Evolutionary conservation across 2,113 vertebrate genomes (phyloP).

Genomic region (Phodopus roborovskii): DNA sequence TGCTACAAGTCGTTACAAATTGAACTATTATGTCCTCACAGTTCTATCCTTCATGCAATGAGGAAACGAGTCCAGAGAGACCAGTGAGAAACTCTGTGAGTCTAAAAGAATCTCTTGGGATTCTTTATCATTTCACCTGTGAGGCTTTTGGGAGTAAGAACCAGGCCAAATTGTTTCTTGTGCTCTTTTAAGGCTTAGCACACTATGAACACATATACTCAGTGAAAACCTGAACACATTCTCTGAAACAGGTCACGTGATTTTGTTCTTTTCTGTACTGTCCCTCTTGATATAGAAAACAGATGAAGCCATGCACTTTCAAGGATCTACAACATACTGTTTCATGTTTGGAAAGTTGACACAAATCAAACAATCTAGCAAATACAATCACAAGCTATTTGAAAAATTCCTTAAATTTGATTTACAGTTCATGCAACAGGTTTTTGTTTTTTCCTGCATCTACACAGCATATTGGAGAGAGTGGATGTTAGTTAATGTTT

Average conservation of each 20-base stretch:
- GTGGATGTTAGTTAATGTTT: conserved; percentile 77
- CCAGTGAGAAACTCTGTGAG: not conserved
- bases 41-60: not conserved
- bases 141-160: not conserved
- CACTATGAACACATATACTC: not conserved
- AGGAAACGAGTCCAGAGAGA: not conserved
- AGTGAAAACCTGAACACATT: not conserved
- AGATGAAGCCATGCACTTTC: conserved; percentile 2
- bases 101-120: too few relatives aligned
- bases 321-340: not conserved
- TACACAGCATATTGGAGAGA: conserved; percentile 58
- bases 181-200: not conserved
- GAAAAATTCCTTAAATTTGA: conserved; percentile 25
- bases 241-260: not conserved
- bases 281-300: conserved; percentile 26
- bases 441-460: conserved; percentile 29
- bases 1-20: not conserved
- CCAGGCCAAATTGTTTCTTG: not conserved
- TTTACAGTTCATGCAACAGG: conserved; percentile 79
- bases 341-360: not conserved
- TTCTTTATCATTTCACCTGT: conserved; percentile 26
- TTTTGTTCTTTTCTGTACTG: not conserved
- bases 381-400: not conserved
- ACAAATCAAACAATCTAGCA: conserved; percentile 22
- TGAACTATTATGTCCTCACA: not conserved